These are phyloP conservation scores for Alloplasta piceator DNA, from an alignment of 2,888 invertebrate species.

Conservation along the genomic window DNA sequence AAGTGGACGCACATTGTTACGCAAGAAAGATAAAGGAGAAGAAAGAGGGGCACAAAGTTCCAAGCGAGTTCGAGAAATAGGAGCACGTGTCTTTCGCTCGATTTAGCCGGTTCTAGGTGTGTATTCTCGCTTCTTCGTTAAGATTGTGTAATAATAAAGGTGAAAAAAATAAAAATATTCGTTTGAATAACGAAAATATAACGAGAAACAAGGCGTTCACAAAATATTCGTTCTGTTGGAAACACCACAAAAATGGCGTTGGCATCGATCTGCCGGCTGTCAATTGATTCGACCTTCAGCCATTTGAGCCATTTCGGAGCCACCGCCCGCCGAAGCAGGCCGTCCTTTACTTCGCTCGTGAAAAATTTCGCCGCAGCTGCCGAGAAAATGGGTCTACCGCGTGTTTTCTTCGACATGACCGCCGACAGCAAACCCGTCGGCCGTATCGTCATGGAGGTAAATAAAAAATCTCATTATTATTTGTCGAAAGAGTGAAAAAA, in stretches of 20 bases:
- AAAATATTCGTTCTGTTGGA: conserved; percentile 33
- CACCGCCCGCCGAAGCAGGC: conserved; percentile 78
- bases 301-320: conserved; percentile 80
- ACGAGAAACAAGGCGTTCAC: not conserved
- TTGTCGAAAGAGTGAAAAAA: not conserved
- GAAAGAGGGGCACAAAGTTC: not conserved
- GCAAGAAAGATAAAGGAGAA: conserved; percentile 46
- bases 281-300: conserved; percentile 83
- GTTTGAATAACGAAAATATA: conserved; percentile 4
- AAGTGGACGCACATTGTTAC: conserved; percentile 46
- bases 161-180: not conserved
- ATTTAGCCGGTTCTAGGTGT: conserved; percentile 41
- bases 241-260: conserved; percentile 78
- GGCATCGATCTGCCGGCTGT: conserved; percentile 81
- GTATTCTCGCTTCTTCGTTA: not conserved
- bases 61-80: not conserved
- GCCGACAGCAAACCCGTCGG: conserved; percentile 92
- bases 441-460: conserved; percentile 96
- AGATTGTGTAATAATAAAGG: not conserved
- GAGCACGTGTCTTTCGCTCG: conserved; percentile 54
- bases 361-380: conserved; percentile 84
- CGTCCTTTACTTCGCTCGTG: conserved; percentile 80
- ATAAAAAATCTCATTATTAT: conserved; percentile 74
- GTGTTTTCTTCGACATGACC: conserved; percentile 95
- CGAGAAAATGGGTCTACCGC: conserved; percentile 91